A percentile compares a stretch with the other conserved stretches of the same genome.
Conservation (phyloP, 2,888 invertebrate genomes). For the Thyatira batis region DNA sequence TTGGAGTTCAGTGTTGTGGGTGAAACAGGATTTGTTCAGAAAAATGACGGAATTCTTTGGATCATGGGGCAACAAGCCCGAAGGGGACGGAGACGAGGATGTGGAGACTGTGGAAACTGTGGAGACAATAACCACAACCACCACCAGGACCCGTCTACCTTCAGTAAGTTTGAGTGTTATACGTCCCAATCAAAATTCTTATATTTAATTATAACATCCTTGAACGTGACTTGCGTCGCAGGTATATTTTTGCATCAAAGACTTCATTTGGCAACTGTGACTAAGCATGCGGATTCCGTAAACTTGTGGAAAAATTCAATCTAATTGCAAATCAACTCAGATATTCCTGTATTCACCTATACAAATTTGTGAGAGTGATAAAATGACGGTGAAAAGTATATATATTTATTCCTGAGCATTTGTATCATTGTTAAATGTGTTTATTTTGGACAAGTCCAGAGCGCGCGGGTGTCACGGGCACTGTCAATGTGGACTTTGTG, state of each 20-base stretch:
- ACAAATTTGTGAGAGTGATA: conserved; percentile 32
- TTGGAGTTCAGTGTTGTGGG: conserved; percentile 62
- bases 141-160: conserved; percentile 49
- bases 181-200: conserved; percentile 7
- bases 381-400: conserved; percentile 39
- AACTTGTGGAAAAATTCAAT: conserved; percentile 29
- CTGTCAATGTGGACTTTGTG: conserved; percentile 64
- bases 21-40: conserved; percentile 39
- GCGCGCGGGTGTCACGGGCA: conserved; percentile 67
- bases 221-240: conserved; percentile 48
- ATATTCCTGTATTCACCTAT: conserved; percentile 31
- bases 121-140: conserved; percentile 72
- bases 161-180: conserved; percentile 54
- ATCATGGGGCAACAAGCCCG: conserved; percentile 60
- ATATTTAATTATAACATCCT: conserved; percentile 23
- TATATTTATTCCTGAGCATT: conserved; percentile 56
- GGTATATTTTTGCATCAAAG: conserved; percentile 51
- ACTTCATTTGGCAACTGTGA: conserved; percentile 41
- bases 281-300: conserved; percentile 35
- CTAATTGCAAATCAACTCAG: conserved; percentile 37
- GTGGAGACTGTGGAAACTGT: conserved; percentile 63
- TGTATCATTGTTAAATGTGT: conserved; percentile 67
- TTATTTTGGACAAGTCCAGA: conserved; percentile 65
- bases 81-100: conserved; percentile 43
- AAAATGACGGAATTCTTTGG: conserved; percentile 78